Evolutionary conservation across 2,888 invertebrate species (phyloP).

Genomic region (Mantis religiosa): DNA sequence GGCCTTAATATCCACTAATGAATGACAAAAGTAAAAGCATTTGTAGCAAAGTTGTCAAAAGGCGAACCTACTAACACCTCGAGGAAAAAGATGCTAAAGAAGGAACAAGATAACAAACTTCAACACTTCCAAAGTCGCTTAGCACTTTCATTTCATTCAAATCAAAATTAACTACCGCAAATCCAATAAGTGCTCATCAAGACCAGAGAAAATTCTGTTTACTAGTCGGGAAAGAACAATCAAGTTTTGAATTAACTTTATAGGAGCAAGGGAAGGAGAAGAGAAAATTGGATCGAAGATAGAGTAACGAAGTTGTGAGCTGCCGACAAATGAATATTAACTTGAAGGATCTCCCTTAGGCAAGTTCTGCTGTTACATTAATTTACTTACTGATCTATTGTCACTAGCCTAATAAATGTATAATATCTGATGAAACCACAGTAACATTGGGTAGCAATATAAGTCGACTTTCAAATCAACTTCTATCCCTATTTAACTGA

Average conservation of each 20-base stretch:
- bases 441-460: too few species aligned
- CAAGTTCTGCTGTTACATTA: not conserved
- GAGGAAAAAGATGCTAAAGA: not conserved
- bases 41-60: not conserved
- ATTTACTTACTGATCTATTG: not conserved
- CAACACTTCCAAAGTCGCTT: not conserved
- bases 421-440: too few species aligned
- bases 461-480: too few species aligned
- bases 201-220: not conserved
- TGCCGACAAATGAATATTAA: not conserved
- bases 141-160: not conserved
- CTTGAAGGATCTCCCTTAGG: not conserved
- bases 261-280: not conserved
- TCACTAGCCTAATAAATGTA: too few species aligned
- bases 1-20: too few species aligned
- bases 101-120: not conserved
- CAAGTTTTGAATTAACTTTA: not conserved
- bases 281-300: constrained; percentile 6
- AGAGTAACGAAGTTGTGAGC: not conserved
- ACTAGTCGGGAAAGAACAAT: not conserved
- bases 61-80: not conserved
- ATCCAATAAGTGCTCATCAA: constrained; percentile 8
- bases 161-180: constrained; percentile 14
- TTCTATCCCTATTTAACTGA: too few species aligned
- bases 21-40: not conserved